Conservation (phyloP, 2,113 vertebrate species). For the Psittacula cyanocephala region DNA sequence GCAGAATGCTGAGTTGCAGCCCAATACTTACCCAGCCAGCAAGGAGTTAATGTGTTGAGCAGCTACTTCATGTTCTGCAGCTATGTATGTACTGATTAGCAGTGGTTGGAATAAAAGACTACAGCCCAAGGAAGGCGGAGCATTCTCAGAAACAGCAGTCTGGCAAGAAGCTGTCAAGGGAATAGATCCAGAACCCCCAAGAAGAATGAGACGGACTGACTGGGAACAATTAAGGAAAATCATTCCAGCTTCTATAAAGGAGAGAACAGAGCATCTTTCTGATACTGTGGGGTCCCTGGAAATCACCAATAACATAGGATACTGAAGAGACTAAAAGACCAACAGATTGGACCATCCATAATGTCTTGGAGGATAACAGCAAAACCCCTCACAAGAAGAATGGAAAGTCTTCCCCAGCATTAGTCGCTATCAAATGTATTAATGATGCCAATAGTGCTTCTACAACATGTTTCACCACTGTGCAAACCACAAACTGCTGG, state of each 20-base stretch:
- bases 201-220: conserved; percentile 30
- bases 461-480: not conserved
- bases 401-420: not conserved
- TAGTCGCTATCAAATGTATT: not conserved
- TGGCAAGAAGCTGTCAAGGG: conserved; percentile 55
- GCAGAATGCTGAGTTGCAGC: not conserved
- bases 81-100: conserved; percentile 29
- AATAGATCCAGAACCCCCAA: conserved; percentile 62
- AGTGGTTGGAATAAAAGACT: conserved; percentile 47
- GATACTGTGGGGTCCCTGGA: not conserved
- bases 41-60: conserved; percentile 33
- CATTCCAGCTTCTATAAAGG: not conserved
- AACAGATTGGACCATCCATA: not conserved
- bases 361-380: not conserved
- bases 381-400: not conserved
- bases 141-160: conserved; percentile 52
- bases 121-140: conserved; percentile 13
- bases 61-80: conserved; percentile 28
- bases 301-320: not conserved
- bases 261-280: not conserved
- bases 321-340: not conserved
- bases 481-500: not conserved
- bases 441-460: not conserved
- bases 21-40: not conserved
- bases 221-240: conserved; percentile 38